phyloP scores from a whole-genome alignment of 2,113 vertebrate species.

The Varanus komodoensis region DNA sequence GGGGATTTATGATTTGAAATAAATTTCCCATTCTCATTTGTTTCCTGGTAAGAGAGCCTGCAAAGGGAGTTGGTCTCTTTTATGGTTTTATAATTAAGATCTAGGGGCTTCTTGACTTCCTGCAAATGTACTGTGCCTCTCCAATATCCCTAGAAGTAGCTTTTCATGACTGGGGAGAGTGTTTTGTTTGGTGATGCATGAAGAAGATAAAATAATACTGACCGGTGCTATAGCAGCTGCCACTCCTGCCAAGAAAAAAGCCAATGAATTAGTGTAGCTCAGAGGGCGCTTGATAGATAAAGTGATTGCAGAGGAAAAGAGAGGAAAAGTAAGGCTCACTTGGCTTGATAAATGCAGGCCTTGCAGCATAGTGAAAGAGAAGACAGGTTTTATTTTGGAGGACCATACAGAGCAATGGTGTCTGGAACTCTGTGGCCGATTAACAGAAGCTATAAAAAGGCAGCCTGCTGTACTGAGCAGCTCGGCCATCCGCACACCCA shows the following conservation, averaged over 20 bases:
- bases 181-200: conserved; percentile 53
- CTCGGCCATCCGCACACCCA: no score
- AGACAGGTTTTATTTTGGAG: conserved; percentile 4
- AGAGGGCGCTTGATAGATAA: conserved; percentile 23
- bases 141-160: conserved; percentile 44
- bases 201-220: conserved; percentile 60
- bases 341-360: conserved; percentile 45
- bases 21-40: conserved; percentile 76
- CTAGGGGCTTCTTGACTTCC: conserved; percentile 61
- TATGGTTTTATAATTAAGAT: conserved; percentile 78
- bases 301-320: background rate
- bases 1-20: conserved; percentile 75
- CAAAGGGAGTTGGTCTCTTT: conserved; percentile 68
- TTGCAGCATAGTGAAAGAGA: conserved; percentile 17
- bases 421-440: background rate
- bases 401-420: background rate
- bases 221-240: conserved; percentile 50
- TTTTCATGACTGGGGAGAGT: conserved; percentile 40
- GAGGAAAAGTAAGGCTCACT: background rate
- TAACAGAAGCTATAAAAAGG: background rate
- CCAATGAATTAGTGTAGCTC: conserved; percentile 54
- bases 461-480: background rate
- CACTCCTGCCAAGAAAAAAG: conserved; percentile 39
- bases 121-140: conserved; percentile 46
- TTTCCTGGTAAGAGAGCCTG: conserved; percentile 75